phyloP scores from a whole-genome alignment of 2,797 vertebrate genomes.

The Hydrocynus forskahlii region DNA sequence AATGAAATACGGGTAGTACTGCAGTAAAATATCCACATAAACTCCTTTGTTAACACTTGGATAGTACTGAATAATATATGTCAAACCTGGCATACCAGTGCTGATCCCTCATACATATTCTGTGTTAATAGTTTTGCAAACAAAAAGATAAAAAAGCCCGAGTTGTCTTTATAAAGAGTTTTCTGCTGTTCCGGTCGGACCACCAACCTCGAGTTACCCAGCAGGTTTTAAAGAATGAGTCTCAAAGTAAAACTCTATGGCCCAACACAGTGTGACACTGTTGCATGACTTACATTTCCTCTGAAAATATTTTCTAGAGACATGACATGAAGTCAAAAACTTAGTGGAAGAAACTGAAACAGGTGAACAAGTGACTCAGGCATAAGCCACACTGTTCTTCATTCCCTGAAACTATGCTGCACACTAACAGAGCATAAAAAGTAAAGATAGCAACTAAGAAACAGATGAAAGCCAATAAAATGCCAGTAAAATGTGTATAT shows the following conservation, averaged over 20 bases:
- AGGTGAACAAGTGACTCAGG: not conserved
- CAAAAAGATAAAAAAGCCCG: conserved; percentile 11
- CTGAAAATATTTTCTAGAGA: conserved; percentile 29
- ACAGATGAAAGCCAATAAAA: not conserved
- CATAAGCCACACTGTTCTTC: not conserved
- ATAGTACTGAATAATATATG: not conserved
- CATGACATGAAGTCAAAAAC: not conserved
- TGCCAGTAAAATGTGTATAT: not conserved
- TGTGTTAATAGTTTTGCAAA: conserved; percentile 29
- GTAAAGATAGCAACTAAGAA: not conserved
- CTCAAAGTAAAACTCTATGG: conserved; percentile 32
- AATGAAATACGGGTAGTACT: too few relatives aligned
- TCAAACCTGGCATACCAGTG: not conserved
- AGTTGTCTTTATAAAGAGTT: conserved; percentile 29
- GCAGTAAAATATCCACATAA: not conserved
- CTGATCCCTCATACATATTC: not conserved
- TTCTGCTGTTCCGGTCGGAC: conserved; percentile 47
- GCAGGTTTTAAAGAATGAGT: conserved; percentile 56
- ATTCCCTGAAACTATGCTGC: not conserved
- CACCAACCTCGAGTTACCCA: conserved; percentile 49
- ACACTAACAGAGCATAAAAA: not conserved
- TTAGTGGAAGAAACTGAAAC: not conserved
- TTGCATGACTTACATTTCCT: not conserved
- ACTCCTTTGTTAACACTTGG: conserved; percentile 13
- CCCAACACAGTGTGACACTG: not conserved